Conservation (phyloP, 1,140 invertebrate genomes). For the Steinernema feltiae region DNA sequence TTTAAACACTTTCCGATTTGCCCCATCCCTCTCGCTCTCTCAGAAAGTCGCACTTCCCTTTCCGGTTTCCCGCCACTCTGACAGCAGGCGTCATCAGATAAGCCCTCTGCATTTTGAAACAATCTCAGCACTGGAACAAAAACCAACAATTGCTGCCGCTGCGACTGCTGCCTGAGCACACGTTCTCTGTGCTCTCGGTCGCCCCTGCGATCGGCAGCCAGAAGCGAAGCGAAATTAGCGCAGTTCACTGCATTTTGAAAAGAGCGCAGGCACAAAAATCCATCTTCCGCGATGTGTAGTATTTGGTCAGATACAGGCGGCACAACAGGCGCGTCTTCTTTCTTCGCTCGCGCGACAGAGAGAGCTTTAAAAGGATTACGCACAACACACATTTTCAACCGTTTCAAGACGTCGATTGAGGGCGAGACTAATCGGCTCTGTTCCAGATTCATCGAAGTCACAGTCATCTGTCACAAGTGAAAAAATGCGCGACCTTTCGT, state of each 20-base stretch:
- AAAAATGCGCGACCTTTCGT: constrained; percentile 9
- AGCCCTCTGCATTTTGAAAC: not conserved
- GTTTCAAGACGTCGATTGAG: not conserved
- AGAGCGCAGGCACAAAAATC: too few species aligned
- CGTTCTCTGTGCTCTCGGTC: not conserved
- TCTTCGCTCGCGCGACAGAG: not conserved
- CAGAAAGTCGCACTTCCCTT: too few species aligned
- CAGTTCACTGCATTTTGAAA: not conserved
- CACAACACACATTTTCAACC: not conserved
- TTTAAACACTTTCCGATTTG: too few species aligned
- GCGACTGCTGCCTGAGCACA: too few species aligned
- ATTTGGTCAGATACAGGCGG: too few species aligned
- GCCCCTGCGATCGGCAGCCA: not conserved
- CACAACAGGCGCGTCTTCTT: too few species aligned
- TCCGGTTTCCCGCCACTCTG: too few species aligned
- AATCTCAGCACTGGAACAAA: not conserved
- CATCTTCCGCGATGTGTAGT: too few species aligned
- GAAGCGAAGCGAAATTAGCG: not conserved
- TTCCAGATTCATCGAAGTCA: not conserved
- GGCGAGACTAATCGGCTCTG: constrained; percentile 1
- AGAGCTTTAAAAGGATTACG: not conserved
- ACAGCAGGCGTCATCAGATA: not conserved
- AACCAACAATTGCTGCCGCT: too few species aligned
- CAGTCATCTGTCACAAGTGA: not conserved
- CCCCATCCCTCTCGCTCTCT: too few species aligned